Percentiles rank a stretch among this genome's conserved stretches.
phyloP scores from a whole-genome alignment of 2,888 invertebrate genomes.

The Pachydiplax longipennis region DNA sequence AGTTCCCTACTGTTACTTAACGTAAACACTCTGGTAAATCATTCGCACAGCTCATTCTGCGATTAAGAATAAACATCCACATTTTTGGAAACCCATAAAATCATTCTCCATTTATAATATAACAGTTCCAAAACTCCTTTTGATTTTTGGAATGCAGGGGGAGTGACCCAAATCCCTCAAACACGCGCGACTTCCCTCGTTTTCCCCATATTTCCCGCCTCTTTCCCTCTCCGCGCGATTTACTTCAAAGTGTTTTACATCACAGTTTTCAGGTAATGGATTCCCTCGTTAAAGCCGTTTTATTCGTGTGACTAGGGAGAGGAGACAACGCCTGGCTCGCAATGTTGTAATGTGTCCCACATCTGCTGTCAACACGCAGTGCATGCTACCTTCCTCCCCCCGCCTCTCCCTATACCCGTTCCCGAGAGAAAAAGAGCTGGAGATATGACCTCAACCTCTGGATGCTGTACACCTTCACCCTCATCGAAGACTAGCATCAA shows the following conservation, averaged over 20 bases:
- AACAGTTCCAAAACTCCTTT: too few relatives aligned
- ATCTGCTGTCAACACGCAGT: conserved; percentile 22
- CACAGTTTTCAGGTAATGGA: conserved; percentile 16
- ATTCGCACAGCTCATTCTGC: too few relatives aligned
- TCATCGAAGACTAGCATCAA: conserved; percentile 5
- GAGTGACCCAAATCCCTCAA: neutral
- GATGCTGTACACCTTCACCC: conserved; percentile 1
- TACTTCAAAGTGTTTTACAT: conserved; percentile 23
- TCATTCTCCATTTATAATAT: too few relatives aligned
- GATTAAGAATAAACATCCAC: too few relatives aligned
- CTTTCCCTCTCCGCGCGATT: neutral
- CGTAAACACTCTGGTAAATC: too few relatives aligned
- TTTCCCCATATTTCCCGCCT: neutral
- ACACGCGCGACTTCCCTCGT: neutral
- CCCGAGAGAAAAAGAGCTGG: neutral
- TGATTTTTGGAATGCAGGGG: too few relatives aligned
- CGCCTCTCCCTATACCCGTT: neutral
- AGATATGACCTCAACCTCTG: conserved; percentile 30
- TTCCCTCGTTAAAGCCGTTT: conserved; percentile 33
- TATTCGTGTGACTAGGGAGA: neutral
- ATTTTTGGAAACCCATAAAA: too few relatives aligned
- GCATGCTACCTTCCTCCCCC: neutral
- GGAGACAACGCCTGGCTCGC: conserved; percentile 35
- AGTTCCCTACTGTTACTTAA: too few relatives aligned
- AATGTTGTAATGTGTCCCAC: conserved; percentile 39